Percentiles rank a stretch among this genome's conserved stretches.
Evolutionary conservation across 2,888 invertebrate species (phyloP).

Genomic region (Cantharis rufa): DNA sequence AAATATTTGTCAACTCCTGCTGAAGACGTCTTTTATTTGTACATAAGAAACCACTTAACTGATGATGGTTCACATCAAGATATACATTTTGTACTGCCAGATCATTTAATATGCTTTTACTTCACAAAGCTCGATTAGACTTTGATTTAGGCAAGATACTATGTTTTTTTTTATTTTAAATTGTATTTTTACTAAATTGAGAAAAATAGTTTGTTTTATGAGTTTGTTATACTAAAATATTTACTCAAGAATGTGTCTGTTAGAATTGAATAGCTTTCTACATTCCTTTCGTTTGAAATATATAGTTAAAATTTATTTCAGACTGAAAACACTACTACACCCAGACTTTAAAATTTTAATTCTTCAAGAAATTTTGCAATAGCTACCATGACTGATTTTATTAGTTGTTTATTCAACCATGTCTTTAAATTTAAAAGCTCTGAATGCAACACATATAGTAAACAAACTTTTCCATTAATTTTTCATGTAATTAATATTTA

Average conservation of each 20-base stretch:
- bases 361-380: neutral
- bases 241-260: neutral
- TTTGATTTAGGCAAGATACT: constrained; percentile 2
- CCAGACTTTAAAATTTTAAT: neutral
- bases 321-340: neutral
- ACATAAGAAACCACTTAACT: constrained; percentile 31
- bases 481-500: too few species aligned
- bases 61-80: constrained; percentile 24
- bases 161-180: neutral
- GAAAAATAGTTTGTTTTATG: neutral
- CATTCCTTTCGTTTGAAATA: neutral
- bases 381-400: neutral
- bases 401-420: neutral
- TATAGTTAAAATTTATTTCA: neutral
- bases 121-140: constrained; percentile 14
- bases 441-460: neutral
- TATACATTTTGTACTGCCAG: constrained; percentile 18
- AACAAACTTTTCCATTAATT: too few species aligned
- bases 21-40: constrained; percentile 27
- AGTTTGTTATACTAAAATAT: neutral
- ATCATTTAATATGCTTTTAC: constrained; percentile 22
- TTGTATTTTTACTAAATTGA: neutral
- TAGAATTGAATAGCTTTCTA: neutral
- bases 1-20: constrained; percentile 20
- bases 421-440: neutral